Conservation (phyloP, 2,888 invertebrate species). For the Lysandra bellargus region DNA sequence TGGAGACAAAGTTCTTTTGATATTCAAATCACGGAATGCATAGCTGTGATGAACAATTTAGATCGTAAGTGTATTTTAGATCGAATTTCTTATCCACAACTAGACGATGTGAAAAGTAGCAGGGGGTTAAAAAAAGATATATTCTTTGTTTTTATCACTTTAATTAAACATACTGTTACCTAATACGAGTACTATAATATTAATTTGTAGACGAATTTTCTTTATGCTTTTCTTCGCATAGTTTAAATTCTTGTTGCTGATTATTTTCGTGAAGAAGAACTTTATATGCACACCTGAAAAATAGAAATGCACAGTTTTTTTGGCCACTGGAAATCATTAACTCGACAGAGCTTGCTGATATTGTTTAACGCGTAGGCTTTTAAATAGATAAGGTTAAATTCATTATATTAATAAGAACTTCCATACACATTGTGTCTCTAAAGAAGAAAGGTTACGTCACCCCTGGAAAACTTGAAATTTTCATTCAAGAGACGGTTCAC, state of each 20-base stretch:
- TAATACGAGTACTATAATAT: neutral
- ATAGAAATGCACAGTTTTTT: slow-evolving; percentile 8
- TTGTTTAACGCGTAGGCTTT: neutral
- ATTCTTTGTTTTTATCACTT: neutral
- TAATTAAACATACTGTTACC: neutral
- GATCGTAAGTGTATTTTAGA: slow-evolving; percentile 32
- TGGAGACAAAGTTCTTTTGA: slow-evolving; percentile 51
- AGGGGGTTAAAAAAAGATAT: neutral
- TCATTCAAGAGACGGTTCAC: no score
- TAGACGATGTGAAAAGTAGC: neutral
- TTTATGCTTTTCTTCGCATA: neutral
- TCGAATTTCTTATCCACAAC: neutral
- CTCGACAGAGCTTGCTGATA: neutral
- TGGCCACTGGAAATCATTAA: neutral
- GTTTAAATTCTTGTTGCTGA: neutral
- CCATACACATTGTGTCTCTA: no score
- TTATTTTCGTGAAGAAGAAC: neutral
- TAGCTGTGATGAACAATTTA: slow-evolving; percentile 39
- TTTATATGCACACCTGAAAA: slow-evolving; percentile 15
- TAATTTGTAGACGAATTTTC: neutral
- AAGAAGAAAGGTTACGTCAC: no score
- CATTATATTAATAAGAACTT: no score
- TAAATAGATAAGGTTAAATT: no score
- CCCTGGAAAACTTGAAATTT: no score
- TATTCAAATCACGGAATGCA: slow-evolving; percentile 50